Evolutionary conservation across 2,113 vertebrate species (phyloP).

Genomic region (Amphiprion percula): DNA sequence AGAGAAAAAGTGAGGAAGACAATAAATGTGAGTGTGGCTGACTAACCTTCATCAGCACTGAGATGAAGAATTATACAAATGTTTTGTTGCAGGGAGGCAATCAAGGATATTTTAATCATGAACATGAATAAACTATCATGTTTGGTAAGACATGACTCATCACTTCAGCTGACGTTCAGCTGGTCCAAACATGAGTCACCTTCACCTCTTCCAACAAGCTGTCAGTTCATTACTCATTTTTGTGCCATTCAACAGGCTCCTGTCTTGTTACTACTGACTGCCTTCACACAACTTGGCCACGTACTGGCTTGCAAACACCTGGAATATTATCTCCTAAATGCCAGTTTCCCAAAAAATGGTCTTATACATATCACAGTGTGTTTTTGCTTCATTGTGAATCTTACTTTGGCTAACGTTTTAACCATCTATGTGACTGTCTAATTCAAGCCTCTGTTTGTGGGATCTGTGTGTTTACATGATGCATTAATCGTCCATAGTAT

Average conservation of each 20-base stretch:
- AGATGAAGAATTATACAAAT: not conserved
- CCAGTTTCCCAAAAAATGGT: not conserved
- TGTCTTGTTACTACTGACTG: slow-evolving; percentile 34
- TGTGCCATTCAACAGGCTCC: slow-evolving; percentile 14
- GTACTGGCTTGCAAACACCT: not conserved
- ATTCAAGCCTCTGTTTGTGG: not conserved
- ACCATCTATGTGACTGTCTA: not conserved
- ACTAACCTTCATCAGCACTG: not conserved
- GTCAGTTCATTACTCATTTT: slow-evolving; percentile 28
- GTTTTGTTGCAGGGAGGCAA: slow-evolving; percentile 57
- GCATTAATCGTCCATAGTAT: not conserved
- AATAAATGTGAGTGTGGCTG: not conserved
- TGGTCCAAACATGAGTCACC: slow-evolving; percentile 40
- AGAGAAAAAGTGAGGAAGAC: not conserved
- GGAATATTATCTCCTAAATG: not conserved
- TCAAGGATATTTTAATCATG: slow-evolving; percentile 4
- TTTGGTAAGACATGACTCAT: slow-evolving; percentile 8
- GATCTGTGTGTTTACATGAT: not conserved
- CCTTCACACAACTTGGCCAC: not conserved
- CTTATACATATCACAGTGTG: not conserved
- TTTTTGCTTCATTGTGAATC: not conserved
- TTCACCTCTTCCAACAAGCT: slow-evolving; percentile 22
- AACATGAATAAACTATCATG: slow-evolving; percentile 11
- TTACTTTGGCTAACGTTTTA: not conserved
- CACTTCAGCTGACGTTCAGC: not conserved